phyloP scores from a whole-genome alignment of 1,140 invertebrate genomes.

The Mycetomoellerius zeteki region DNA sequence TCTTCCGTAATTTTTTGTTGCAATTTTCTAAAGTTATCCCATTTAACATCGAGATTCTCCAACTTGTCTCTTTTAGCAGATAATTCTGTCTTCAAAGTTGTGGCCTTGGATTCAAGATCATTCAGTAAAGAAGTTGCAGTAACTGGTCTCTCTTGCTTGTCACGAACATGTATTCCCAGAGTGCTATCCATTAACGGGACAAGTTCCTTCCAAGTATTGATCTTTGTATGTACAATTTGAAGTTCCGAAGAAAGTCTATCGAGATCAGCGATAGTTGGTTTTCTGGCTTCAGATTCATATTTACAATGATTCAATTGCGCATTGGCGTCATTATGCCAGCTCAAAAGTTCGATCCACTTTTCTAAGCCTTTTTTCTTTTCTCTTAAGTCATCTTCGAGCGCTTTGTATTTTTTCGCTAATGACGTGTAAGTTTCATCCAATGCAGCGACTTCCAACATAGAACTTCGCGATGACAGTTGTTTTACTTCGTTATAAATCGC shows the following conservation, averaged over 20 bases:
- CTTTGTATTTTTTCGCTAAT: constrained; percentile 92
- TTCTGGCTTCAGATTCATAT: constrained; percentile 92
- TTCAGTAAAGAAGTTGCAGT: constrained; percentile 90
- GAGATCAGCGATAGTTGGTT: constrained; percentile 89
- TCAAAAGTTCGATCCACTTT: constrained; percentile 94
- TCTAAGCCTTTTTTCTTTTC: constrained; percentile 92
- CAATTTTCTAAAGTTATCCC: constrained; percentile 90
- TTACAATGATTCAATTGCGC: constrained; percentile 93
- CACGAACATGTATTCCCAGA: constrained; percentile 89
- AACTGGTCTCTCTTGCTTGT: constrained; percentile 90
- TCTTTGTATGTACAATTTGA: constrained; percentile 89
- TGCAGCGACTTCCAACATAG: constrained; percentile 90
- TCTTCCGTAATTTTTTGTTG: constrained; percentile 90
- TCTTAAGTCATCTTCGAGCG: constrained; percentile 91
- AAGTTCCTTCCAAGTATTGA: constrained; percentile 90
- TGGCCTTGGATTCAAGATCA: constrained; percentile 91
- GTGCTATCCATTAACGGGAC: constrained; percentile 90
- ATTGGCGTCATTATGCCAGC: constrained; percentile 93
- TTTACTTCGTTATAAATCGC: constrained; percentile 94
- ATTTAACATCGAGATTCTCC: constrained; percentile 90
- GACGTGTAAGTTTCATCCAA: constrained; percentile 92
- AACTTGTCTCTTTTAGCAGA: constrained; percentile 89
- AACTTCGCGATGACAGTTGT: constrained; percentile 90
- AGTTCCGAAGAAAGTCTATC: constrained; percentile 90
- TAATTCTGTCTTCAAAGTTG: constrained; percentile 89